These are phyloP conservation scores for Lucifuga dentata DNA, from an alignment of 2,113 vertebrate genomes.

Conservation along the genomic window DNA sequence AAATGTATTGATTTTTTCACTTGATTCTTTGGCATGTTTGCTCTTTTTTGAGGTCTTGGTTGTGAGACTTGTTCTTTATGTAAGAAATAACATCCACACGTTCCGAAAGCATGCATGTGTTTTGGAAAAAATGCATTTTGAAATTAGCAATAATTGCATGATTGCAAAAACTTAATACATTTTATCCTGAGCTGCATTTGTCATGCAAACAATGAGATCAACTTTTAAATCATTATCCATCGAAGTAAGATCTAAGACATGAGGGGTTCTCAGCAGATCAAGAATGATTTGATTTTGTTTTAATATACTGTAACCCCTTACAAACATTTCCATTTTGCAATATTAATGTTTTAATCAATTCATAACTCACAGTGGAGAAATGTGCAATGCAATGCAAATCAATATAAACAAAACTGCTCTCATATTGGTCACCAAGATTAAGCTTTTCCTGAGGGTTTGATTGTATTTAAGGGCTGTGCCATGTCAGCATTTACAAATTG, in stretches of 20 bases:
- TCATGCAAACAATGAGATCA: neutral
- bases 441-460: neutral
- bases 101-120: neutral
- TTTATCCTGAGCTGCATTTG: neutral
- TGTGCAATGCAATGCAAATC: no score
- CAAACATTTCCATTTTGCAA: neutral
- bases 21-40: neutral
- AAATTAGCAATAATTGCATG: neutral
- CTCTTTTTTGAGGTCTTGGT: no score
- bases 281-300: neutral
- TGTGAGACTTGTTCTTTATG: neutral
- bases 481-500: slow-evolving; percentile 7
- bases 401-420: neutral
- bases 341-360: no score
- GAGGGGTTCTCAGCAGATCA: neutral
- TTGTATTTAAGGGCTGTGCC: slow-evolving; percentile 4
- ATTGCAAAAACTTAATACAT: no score
- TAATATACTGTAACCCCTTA: neutral
- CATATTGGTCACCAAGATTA: slow-evolving; percentile 4
- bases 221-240: neutral
- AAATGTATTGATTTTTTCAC: neutral
- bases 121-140: neutral
- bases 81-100: no score
- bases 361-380: no score
- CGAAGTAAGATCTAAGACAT: neutral